Conservation (phyloP, 2,797 vertebrate genomes). For the Oreochromis mossambicus region DNA sequence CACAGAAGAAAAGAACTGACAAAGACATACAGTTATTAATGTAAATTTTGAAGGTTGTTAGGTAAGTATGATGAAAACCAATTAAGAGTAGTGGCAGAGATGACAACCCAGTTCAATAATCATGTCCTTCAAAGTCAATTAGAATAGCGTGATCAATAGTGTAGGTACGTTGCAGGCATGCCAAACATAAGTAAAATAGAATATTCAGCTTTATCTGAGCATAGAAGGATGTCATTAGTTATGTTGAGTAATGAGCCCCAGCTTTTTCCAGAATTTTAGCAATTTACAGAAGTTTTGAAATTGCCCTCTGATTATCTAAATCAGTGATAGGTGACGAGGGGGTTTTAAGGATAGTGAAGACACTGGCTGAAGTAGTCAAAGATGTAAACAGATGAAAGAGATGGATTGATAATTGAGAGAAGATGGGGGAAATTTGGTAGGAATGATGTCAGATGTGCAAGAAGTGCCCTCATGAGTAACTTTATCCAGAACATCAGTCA, state of each 20-base stretch:
- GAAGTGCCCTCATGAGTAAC: neutral
- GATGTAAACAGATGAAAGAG: neutral
- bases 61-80: neutral
- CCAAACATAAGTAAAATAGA: neutral
- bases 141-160: neutral
- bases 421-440: fast-evolving
- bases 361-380: neutral
- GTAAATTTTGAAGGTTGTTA: neutral
- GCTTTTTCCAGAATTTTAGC: neutral
- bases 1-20: neutral
- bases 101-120: neutral
- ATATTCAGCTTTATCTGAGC: neutral
- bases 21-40: neutral
- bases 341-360: neutral
- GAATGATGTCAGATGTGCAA: neutral
- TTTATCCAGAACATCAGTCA: neutral
- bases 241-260: neutral
- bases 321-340: fast-evolving
- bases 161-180: neutral
- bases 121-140: neutral
- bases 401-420: neutral
- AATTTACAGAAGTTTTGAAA: neutral
- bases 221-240: neutral
- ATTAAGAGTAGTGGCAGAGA: neutral
- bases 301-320: neutral